Evolutionary conservation across 2,113 vertebrate species (phyloP).

Genomic region (Sitta europaea): DNA sequence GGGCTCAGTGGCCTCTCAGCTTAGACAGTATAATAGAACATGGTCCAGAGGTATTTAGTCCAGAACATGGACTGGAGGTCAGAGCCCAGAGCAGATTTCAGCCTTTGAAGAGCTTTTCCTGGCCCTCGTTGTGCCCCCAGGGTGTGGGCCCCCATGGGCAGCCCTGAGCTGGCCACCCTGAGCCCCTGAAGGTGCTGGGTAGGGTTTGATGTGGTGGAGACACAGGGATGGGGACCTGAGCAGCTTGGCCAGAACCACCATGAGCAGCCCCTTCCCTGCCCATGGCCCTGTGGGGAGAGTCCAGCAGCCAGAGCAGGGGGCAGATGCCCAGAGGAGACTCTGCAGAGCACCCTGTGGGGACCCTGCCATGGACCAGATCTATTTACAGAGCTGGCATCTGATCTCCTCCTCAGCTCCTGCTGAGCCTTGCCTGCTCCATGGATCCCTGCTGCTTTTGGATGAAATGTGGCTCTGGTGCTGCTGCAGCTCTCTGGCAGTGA

Average conservation of each 20-base stretch:
- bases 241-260: background rate
- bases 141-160: background rate
- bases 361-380: fast-evolving
- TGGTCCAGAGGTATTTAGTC: no score
- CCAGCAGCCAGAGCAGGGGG: background rate
- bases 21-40: no score
- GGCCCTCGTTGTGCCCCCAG: background rate
- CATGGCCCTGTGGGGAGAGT: background rate
- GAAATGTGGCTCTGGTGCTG: background rate
- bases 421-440: background rate
- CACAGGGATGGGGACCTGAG: background rate
- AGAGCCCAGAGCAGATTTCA: background rate
- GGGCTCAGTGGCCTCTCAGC: background rate
- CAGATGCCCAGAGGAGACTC: background rate
- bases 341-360: background rate
- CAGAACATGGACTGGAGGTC: background rate
- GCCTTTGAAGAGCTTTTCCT: background rate
- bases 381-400: background rate
- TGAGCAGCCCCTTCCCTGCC: background rate
- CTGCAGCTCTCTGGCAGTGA: background rate
- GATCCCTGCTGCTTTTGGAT: background rate
- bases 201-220: background rate
- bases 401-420: background rate
- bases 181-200: fast-evolving
- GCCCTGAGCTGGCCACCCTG: background rate